Evolutionary conservation across 2,113 vertebrate genomes (phyloP), one percentile per base, ranked within the genome.

Genomic region (Poeciliopsis turrubarensis): DNA sequence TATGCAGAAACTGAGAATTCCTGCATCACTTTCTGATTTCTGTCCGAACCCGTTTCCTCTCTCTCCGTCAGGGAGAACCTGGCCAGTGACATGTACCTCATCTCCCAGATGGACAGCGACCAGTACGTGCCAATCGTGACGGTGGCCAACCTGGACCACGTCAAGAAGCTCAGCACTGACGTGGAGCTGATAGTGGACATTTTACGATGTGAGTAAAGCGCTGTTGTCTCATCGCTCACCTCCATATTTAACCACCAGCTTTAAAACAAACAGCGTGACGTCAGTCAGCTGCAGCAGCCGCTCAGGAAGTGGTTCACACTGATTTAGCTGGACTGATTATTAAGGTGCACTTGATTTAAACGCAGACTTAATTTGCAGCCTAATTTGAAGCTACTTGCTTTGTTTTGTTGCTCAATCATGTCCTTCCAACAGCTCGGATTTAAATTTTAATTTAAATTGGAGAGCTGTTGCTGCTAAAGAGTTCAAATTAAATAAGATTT

Each of bases 71-170:
- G 98, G 93, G 98, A 99, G 94, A 99, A 99, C 88, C 96, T 99
- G 86, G 97, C 97, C 93, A 98, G 96, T 88, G 98, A 99, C 94
- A 99, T 99, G 96, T 99, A 99, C 94, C 97, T 99, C 92, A 98
- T 98, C 94, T 99, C 98, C 68, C 98, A 99, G 93, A 99, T 99
- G 98, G 98, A 99, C 93, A 99, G 98, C 83, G 98, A 99, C 95
- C 98, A 99, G 88, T 99, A 99, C 76, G 97, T 99, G 95, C 98
- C 98, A 95, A 98, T 99, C 64, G 95, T 97, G 91, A 99, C 97
- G 2, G 96, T 99, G 91, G 98, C 98, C 89, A 99, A 98, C 91
- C 96, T 99, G 79, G 97, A 99, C 95, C 98, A 97, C 77, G 95
- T 99, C 93, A 99, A 99, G 90, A 99, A 99, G 90, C 96, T 99